These are phyloP conservation scores for honey bee (Apis mellifera) DNA, from an alignment of 1,140 invertebrate species.

Conservation along the genomic window Amel_HAv3.1 CM009944.2:10229001-10229500, in stretches of 20 bases:
- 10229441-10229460: background rate
- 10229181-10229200: constrained; percentile 36
- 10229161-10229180: constrained; percentile 29
- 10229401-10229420: background rate
- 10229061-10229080: constrained; percentile 25
- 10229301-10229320: constrained; percentile 35
- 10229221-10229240: background rate
- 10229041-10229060: constrained; percentile 64
- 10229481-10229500: too few relatives aligned
- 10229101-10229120: background rate
- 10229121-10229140: background rate
- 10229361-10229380: constrained; percentile 36
- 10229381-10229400: background rate
- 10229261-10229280: constrained; percentile 11
- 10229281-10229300: constrained; percentile 52
- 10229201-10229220: background rate
- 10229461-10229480: background rate
- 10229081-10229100: constrained; percentile 2
- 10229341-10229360: constrained; percentile 46
- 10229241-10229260: constrained; percentile 6
- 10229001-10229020: constrained; percentile 76
- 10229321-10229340: background rate
- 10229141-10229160: background rate
- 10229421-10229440: background rate
- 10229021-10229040: constrained; percentile 79